A percentile compares a stretch with the other conserved stretches of the same genome.
These are phyloP conservation scores for Neria commutata DNA, from an alignment of 2,888 invertebrate genomes.

Conservation along the genomic window DNA sequence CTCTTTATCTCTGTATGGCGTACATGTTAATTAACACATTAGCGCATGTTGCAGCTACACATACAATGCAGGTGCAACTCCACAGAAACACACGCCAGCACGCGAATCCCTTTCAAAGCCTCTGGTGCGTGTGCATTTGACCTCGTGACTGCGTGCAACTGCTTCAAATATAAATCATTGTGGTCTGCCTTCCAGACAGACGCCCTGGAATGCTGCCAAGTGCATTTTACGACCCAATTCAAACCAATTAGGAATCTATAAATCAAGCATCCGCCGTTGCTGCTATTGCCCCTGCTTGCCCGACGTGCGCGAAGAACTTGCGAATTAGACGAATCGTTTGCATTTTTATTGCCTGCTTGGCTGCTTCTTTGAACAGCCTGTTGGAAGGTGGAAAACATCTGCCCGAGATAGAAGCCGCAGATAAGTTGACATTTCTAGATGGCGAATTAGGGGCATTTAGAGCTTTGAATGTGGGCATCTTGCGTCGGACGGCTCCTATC, in stretches of 20 bases:
- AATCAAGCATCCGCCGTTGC: neutral
- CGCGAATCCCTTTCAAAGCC: neutral
- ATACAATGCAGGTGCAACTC: too few species aligned
- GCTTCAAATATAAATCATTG: neutral
- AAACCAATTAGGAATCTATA: neutral
- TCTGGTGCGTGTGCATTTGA: neutral
- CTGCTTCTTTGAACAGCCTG: too few species aligned
- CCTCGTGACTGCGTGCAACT: too few species aligned
- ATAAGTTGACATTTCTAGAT: conserved; percentile 1
- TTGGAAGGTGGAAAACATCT: neutral
- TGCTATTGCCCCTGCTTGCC: neutral
- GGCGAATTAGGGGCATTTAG: neutral
- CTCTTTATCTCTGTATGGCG: too few species aligned
- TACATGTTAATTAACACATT: too few species aligned
- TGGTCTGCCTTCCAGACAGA: neutral
- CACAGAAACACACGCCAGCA: too few species aligned
- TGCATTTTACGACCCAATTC: neutral
- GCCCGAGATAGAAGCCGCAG: neutral
- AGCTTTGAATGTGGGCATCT: neutral
- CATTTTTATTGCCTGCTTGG: too few species aligned
- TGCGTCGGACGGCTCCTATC: neutral
- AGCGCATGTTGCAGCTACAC: too few species aligned
- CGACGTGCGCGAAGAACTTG: too few species aligned
- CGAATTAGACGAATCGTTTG: too few species aligned
- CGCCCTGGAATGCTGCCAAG: neutral